A percentile compares a stretch with the other conserved stretches of the same genome.
phyloP scores from a whole-genome alignment of 2,797 vertebrate genomes.

The Acanthopagrus latus region DNA sequence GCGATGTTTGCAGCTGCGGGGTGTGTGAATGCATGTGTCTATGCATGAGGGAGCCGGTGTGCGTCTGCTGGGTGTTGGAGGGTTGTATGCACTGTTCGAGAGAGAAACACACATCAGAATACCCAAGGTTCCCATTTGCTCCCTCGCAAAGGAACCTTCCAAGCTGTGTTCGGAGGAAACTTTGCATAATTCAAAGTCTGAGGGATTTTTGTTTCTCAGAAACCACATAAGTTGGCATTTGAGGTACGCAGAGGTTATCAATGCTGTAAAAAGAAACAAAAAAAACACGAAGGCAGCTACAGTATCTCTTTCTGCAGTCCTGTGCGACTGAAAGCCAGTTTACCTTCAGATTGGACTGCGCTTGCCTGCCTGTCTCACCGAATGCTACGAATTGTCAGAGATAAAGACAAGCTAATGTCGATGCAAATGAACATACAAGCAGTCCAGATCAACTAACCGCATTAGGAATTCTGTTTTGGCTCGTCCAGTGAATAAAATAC shows the following conservation, averaged over 20 bases:
- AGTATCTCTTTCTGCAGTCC: not conserved
- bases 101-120: not conserved
- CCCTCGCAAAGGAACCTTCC: not conserved
- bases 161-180: not conserved
- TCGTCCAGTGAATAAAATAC: not conserved
- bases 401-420: not conserved
- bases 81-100: not conserved
- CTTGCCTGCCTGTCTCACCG: not conserved
- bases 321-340: not conserved
- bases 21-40: constrained; percentile 43
- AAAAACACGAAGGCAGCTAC: constrained; percentile 6
- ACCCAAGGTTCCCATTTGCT: constrained; percentile 1
- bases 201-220: not conserved
- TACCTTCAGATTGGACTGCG: not conserved
- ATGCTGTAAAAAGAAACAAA: not conserved
- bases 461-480: not conserved
- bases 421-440: not conserved
- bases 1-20: constrained; percentile 51
- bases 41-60: constrained; percentile 14
- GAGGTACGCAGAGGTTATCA: not conserved
- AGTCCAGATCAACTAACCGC: not conserved
- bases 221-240: not conserved
- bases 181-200: not conserved
- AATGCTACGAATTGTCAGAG: not conserved
- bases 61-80: constrained; percentile 8